Conservation (phyloP, 2,113 vertebrate species). For the Centropus bengalensis region DNA sequence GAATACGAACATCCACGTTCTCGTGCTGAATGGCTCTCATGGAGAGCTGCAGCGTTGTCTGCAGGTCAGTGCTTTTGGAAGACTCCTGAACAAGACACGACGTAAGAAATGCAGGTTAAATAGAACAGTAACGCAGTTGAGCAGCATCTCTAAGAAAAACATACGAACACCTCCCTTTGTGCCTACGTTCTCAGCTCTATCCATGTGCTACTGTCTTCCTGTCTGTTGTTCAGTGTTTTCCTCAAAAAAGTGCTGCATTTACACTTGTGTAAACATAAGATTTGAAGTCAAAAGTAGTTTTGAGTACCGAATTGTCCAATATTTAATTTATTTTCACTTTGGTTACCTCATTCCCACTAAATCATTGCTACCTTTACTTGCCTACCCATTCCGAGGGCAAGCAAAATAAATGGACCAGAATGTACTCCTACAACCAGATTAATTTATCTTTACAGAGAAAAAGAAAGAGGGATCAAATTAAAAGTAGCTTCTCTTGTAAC, state of each 20-base stretch:
- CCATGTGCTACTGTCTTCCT: not conserved
- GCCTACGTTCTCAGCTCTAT: not conserved
- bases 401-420: not conserved
- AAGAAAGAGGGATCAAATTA: not conserved
- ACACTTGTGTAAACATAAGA: not conserved
- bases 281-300: not conserved
- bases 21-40: conserved; percentile 97
- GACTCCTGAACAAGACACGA: conserved; percentile 80
- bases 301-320: not conserved
- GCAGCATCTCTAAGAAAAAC: not conserved
- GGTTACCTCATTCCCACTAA: not conserved
- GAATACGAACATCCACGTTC: conserved; percentile 94
- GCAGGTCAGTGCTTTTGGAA: conserved; percentile 89
- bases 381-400: not conserved
- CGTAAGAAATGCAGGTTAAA: not conserved
- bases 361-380: not conserved
- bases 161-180: not conserved
- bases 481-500: not conserved
- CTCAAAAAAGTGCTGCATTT: not conserved
- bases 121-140: not conserved
- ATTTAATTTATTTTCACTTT: not conserved
- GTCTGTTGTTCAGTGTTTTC: not conserved
- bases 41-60: conserved; percentile 87
- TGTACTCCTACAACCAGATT: not conserved
- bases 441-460: not conserved